Evolutionary conservation across 92 coral and sea anemone genomes (phyloP), one percentile per base, ranked within the genome.

Genomic region (Porites cylindrica): DNA sequence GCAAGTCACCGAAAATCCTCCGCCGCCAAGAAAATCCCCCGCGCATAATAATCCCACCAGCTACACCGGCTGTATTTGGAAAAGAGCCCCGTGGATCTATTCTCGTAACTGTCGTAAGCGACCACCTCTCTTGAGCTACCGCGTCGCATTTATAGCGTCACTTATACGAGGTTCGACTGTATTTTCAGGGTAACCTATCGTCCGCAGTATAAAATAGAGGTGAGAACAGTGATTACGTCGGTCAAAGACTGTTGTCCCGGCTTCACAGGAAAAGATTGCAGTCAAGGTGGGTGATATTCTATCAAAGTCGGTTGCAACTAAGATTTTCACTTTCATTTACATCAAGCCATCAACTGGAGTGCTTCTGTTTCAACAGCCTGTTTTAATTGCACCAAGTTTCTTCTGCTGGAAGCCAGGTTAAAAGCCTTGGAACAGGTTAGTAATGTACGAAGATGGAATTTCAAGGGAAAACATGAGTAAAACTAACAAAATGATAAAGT

Each of bases 171-270:
- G 71, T 18, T 20, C 51, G 23, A 9, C 12, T 8, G 1, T 32
- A n/a, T 53, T 52, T 84, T 23, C 77, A 95, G 98, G 71, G 87
- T 86, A 61, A 77, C 88, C 0, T 87, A 85, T 84, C 92, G 91
- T 13, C 96, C 98, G 10, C 92, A 88, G 32, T 93, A 93, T 74
- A 85, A 86, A 75, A 91, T 86, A 51, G 91, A 95, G 70, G 80
- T 88, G 86, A 93, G 89, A 64, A 95, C 90, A 2, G 90, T 95
- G 17, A 82, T 82, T 75, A 77, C 91, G 23, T 81, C 96, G 58
- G 93, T 90, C 50, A 88, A 83, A 89, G 96, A 90, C 78, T 95
- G 98, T 43, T 95, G 98, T 63, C 98, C 98, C 53, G 98, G 98
- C 50, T 95, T 95, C 56, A 78, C 86, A 6, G 98, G 98, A 16